A percentile compares a stretch with the other conserved stretches of the same genome.
Evolutionary conservation across 2,797 vertebrate species (phyloP).

Genomic region (Varecia variegata): DNA sequence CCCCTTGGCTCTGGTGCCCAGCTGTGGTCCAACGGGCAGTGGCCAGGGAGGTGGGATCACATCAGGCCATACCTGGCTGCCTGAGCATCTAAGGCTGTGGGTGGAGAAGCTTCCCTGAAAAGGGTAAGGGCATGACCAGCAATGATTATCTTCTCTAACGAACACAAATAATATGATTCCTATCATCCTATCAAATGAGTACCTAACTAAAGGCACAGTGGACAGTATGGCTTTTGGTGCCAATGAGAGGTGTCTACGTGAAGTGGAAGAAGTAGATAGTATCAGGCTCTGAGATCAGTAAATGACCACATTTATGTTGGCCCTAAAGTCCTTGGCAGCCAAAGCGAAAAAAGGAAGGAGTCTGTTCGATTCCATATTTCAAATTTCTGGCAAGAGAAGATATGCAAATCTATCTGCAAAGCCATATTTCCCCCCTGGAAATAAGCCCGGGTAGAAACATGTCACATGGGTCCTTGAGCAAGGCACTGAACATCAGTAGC

Average conservation of each 20-base stretch:
- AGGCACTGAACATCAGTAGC: slow-evolving; percentile 58
- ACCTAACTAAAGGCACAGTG: background rate
- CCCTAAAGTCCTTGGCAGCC: slow-evolving; percentile 56
- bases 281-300: slow-evolving; percentile 31
- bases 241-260: background rate
- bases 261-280: background rate
- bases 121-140: background rate
- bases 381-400: slow-evolving; percentile 66
- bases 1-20: background rate
- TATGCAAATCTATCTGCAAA: slow-evolving; percentile 71
- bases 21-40: background rate
- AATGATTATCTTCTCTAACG: background rate
- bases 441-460: slow-evolving; percentile 65
- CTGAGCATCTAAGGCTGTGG: background rate
- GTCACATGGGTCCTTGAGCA: slow-evolving; percentile 64
- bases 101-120: background rate
- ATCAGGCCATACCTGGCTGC: background rate
- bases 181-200: background rate
- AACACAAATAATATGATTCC: background rate
- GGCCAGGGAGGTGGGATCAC: background rate
- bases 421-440: slow-evolving; percentile 65
- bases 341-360: background rate
- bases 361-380: slow-evolving; percentile 64
- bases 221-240: background rate
- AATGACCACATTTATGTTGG: slow-evolving; percentile 64